phyloP scores from a whole-genome alignment of 2,888 invertebrate species.

The Campoletis raptor region DNA sequence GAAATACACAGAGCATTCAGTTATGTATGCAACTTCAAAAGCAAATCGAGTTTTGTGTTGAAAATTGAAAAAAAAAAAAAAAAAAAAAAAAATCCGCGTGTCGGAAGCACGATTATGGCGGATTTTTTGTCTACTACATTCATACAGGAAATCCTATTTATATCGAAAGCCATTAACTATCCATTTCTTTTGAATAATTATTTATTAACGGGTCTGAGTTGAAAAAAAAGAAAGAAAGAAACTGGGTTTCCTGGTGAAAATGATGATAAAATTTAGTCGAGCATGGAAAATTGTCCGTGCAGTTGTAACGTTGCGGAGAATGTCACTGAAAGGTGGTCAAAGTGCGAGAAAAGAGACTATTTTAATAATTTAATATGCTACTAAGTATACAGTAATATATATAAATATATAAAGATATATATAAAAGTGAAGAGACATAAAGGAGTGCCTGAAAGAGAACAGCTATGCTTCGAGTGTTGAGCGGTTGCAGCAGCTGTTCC shows the following conservation, averaged over 20 bases:
- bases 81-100: neutral
- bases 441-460: constrained; percentile 50
- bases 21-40: neutral
- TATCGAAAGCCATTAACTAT: neutral
- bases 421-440: constrained; percentile 31
- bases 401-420: neutral
- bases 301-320: neutral
- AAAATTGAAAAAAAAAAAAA: neutral
- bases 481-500: constrained; percentile 77
- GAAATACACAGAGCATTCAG: neutral
- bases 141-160: neutral
- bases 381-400: constrained; percentile 1
- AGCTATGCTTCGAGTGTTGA: constrained; percentile 76
- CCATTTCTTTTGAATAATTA: neutral
- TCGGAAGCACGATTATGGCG: neutral
- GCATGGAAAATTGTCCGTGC: neutral
- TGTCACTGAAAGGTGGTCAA: constrained; percentile 25
- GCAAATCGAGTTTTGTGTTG: neutral
- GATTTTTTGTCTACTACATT: too few species aligned
- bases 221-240: neutral
- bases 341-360: constrained; percentile 10
- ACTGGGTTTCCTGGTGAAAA: neutral
- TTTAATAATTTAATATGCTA: constrained; percentile 34
- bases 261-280: neutral
- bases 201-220: neutral